Percentiles rank a stretch among this genome's conserved stretches.
Conservation (phyloP, 2,113 vertebrate genomes). For the Choloepus hoffmanni region DNA sequence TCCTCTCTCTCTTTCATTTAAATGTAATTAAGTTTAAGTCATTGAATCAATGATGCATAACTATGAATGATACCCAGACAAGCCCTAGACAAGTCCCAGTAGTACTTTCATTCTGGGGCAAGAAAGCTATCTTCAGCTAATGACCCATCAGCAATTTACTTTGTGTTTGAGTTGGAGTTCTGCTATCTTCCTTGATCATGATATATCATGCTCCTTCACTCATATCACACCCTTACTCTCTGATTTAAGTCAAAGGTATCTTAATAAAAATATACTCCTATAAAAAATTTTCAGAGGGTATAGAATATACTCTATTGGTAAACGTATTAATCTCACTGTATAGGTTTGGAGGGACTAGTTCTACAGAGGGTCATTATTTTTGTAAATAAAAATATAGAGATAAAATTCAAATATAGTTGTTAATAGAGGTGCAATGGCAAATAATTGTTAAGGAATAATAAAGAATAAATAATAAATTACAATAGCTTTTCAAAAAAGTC, state of each 20-base stretch:
- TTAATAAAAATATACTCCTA: constrained; percentile 52
- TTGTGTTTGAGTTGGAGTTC: not conserved
- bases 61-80: not conserved
- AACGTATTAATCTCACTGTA: not conserved
- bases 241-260: not conserved
- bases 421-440: not conserved
- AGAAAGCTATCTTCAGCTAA: not conserved
- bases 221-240: not conserved
- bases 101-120: constrained; percentile 13
- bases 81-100: not conserved
- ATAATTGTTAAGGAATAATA: constrained; percentile 50
- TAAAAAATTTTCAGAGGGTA: constrained; percentile 8
- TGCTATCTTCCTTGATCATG: not conserved
- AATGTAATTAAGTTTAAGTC: not conserved
- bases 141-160: not conserved
- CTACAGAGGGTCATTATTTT: not conserved
- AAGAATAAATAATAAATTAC: not conserved
- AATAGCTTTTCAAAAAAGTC: not conserved
- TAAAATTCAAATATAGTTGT: constrained; percentile 38
- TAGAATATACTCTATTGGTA: not conserved
- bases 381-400: not conserved
- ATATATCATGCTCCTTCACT: not conserved
- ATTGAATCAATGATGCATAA: not conserved
- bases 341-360: not conserved
- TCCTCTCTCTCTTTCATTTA: not conserved